A percentile compares a stretch with the other conserved stretches of the same genome.
These are phyloP conservation scores for Scolanthus callimorphus DNA, from an alignment of 92 coral and sea anemone species.

Conservation along the genomic window DNA sequence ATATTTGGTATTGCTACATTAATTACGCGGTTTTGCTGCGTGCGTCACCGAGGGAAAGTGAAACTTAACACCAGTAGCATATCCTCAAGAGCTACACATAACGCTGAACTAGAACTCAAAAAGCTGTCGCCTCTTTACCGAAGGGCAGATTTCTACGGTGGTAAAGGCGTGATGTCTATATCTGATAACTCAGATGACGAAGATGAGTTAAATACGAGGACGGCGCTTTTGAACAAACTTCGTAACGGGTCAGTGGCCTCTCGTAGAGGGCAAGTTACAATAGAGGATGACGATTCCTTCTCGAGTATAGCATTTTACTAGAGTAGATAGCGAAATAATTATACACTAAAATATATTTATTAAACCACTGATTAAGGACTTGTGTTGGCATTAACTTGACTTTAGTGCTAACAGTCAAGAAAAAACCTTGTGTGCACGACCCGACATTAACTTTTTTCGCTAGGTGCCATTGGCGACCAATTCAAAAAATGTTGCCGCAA, in stretches of 20 bases:
- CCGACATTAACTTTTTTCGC: too few relatives aligned
- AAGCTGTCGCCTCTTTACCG: constrained; percentile 27
- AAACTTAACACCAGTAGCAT: constrained; percentile 11
- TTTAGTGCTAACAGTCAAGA: too few relatives aligned
- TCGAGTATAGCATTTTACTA: background rate
- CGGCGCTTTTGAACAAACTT: background rate
- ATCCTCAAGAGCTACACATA: constrained; percentile 23
- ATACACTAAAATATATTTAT: too few relatives aligned
- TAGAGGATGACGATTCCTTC: background rate
- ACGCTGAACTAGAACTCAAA: constrained; percentile 23
- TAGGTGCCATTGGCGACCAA: too few relatives aligned
- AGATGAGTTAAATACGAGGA: constrained; percentile 2
- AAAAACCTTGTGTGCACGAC: too few relatives aligned
- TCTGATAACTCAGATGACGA: constrained; percentile 37
- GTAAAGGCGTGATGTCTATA: constrained; percentile 1
- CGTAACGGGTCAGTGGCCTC: background rate
- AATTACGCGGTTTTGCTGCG: constrained; percentile 24
- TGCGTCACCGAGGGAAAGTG: constrained; percentile 17
- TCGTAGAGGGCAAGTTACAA: background rate
- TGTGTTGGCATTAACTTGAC: too few relatives aligned
- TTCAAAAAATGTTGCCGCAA: too few relatives aligned
- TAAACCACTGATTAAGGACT: too few relatives aligned
- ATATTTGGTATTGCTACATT: constrained; percentile 48
- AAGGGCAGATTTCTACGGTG: constrained; percentile 53
- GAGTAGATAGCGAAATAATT: too few relatives aligned